Conservation (phyloP, 2,113 vertebrate species). For the Acrocephalus arundinaceus region DNA sequence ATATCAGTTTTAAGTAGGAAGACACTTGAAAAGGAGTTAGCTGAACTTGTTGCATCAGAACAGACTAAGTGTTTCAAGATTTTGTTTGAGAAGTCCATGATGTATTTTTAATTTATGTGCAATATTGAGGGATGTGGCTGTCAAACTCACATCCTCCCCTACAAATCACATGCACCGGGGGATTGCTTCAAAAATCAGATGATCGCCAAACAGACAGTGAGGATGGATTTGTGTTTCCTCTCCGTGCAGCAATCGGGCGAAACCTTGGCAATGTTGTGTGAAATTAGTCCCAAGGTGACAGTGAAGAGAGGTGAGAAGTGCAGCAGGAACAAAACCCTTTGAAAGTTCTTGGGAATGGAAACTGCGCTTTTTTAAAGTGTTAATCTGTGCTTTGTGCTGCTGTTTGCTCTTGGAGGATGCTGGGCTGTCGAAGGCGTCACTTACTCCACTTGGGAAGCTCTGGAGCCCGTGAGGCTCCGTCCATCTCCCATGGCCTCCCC, state of each 20-base stretch:
- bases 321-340: background rate
- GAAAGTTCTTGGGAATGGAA: slow-evolving; percentile 18
- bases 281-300: background rate
- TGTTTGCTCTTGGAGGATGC: background rate
- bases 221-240: background rate
- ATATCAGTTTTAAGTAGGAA: background rate
- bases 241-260: background rate
- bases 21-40: background rate
- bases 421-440: background rate
- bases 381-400: background rate
- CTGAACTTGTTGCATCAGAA: background rate
- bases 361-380: background rate
- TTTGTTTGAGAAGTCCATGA: background rate
- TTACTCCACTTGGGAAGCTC: background rate
- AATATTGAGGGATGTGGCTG: background rate
- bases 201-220: background rate
- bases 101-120: background rate
- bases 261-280: background rate
- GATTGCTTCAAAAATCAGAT: background rate
- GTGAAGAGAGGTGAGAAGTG: background rate
- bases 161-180: background rate
- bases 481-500: too few species aligned
- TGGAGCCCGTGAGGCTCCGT: fast-evolving
- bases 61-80: background rate
- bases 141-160: background rate